Evolutionary conservation across 2,888 invertebrate species (phyloP).

Genomic region (Tromatobia lineatoria): DNA sequence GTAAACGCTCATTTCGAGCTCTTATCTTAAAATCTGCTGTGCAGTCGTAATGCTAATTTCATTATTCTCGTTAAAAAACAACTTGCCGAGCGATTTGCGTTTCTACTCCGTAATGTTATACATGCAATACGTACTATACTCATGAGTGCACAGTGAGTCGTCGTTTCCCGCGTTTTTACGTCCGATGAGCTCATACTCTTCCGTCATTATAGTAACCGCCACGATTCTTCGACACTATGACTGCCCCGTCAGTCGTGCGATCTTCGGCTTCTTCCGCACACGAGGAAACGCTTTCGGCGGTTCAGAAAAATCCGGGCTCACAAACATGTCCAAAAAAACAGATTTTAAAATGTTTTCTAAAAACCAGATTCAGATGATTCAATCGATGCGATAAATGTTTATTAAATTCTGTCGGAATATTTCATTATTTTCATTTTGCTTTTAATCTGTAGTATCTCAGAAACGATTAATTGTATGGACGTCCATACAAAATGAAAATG

Average conservation of each 20-base stretch:
- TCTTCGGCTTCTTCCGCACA: neutral
- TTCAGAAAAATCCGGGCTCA: neutral
- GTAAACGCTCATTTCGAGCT: neutral
- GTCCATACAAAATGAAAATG: too few relatives aligned
- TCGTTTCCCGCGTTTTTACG: neutral
- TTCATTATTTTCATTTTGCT: too few relatives aligned
- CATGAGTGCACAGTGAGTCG: neutral
- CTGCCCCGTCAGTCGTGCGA: neutral
- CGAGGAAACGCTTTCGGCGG: neutral
- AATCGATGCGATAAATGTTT: too few relatives aligned
- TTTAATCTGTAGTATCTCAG: too few relatives aligned
- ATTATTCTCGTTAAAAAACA: neutral
- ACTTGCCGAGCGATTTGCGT: too few relatives aligned
- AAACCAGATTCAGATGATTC: too few relatives aligned
- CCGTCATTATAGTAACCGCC: neutral
- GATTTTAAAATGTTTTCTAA: too few relatives aligned
- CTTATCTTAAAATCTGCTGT: neutral
- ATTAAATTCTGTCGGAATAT: too few relatives aligned
- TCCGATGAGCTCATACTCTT: slow-evolving; percentile 14
- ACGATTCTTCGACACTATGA: neutral
- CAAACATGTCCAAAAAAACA: too few relatives aligned
- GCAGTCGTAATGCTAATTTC: neutral
- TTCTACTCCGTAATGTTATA: neutral
- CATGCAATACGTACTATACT: neutral
- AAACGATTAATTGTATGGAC: too few relatives aligned